phyloP scores from a whole-genome alignment of 2,888 invertebrate genomes.

The Caenorhabditis uteleia region DNA sequence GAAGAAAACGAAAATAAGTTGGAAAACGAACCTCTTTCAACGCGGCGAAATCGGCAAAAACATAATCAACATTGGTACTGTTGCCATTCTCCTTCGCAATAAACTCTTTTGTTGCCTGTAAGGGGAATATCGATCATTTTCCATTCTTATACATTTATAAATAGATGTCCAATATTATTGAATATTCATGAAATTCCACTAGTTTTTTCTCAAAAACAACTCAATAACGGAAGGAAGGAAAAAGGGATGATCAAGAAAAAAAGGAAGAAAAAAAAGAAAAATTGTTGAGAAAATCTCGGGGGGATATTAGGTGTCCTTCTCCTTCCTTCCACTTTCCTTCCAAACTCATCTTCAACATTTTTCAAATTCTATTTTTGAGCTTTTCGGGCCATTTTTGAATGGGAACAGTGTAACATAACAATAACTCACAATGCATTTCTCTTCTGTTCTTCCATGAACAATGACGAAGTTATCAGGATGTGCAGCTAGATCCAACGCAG shows the following conservation, averaged over 20 bases:
- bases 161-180: no score
- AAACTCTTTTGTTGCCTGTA: constrained; percentile 45
- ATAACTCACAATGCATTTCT: constrained; percentile 54
- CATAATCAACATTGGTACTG: constrained; percentile 56
- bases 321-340: no score
- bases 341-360: no score
- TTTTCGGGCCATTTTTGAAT: not conserved
- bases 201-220: constrained; percentile 3
- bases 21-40: constrained; percentile 52
- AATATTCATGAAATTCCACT: constrained; percentile 24
- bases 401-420: no score
- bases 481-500: constrained; percentile 50
- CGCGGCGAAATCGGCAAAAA: constrained; percentile 59
- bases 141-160: not conserved
- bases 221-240: no score
- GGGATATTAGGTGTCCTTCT: no score
- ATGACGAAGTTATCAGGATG: constrained; percentile 66
- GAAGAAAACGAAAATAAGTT: not conserved
- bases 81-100: constrained; percentile 49
- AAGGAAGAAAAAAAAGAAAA: no score
- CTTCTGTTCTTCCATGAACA: constrained; percentile 60
- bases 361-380: no score
- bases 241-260: no score
- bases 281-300: no score
- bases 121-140: not conserved